Percentiles rank a stretch among this genome's conserved stretches.
Conservation (phyloP, 2,797 vertebrate genomes). For the Darevskia nairensis region DNA sequence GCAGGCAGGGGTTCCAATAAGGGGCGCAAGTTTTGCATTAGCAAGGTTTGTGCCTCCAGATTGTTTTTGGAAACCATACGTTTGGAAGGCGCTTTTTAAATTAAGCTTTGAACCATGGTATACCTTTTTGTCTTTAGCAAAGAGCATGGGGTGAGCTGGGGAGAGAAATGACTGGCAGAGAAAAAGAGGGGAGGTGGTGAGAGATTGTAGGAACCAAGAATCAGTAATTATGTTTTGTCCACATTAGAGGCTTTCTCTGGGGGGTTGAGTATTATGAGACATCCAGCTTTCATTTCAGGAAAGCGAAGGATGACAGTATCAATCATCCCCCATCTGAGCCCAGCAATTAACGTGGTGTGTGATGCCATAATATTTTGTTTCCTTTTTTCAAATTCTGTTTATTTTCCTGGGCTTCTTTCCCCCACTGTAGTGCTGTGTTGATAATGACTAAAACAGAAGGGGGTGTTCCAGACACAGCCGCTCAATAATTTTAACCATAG, state of each 20-base stretch:
- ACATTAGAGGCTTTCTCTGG: constrained; percentile 44
- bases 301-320: constrained; percentile 34
- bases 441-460: constrained; percentile 26
- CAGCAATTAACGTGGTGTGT: background rate
- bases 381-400: constrained; percentile 47
- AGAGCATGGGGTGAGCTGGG: background rate
- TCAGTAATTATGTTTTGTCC: constrained; percentile 53
- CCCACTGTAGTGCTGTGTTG: background rate
- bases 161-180: constrained; percentile 6
- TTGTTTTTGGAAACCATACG: constrained; percentile 32
- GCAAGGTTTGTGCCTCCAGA: constrained; percentile 21
- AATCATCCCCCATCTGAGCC: background rate
- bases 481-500: constrained; percentile 26
- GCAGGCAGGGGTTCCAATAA: background rate
- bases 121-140: constrained; percentile 23
- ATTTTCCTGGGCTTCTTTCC: constrained; percentile 33
- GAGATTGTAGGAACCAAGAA: constrained; percentile 27
- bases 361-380: constrained; percentile 50
- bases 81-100: constrained; percentile 33
- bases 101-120: constrained; percentile 40
- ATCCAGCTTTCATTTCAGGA: constrained; percentile 60
- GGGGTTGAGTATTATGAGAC: constrained; percentile 50
- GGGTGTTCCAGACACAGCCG: constrained; percentile 8
- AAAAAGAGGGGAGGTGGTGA: background rate
- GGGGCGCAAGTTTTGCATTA: constrained; percentile 25